These are phyloP conservation scores for Daubentonia madagascariensis DNA, from an alignment of 2,113 vertebrate genomes.

Conservation along the genomic window DNA sequence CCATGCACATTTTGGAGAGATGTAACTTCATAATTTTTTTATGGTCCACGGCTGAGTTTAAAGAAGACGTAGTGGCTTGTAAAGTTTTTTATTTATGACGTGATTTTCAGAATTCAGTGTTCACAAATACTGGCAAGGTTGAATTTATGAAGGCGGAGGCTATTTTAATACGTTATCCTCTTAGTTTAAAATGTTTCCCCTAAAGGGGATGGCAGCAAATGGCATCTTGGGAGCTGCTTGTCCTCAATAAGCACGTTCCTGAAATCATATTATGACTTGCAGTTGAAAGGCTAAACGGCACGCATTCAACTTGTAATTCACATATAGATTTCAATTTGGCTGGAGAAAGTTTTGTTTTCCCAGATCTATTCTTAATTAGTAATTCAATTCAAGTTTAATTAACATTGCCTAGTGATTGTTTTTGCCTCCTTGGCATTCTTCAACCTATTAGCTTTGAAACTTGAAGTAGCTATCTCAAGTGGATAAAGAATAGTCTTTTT, in stretches of 20 bases:
- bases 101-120: slow-evolving; percentile 66
- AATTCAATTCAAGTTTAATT: slow-evolving; percentile 40
- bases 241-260: background rate
- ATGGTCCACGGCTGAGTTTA: slow-evolving; percentile 34
- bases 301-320: slow-evolving; percentile 28
- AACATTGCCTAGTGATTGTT: slow-evolving; percentile 31
- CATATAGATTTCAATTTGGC: slow-evolving; percentile 30
- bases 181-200: slow-evolving; percentile 54
- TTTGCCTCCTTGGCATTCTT: slow-evolving; percentile 50
- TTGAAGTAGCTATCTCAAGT: background rate
- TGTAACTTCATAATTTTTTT: slow-evolving; percentile 51
- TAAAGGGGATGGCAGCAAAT: background rate
- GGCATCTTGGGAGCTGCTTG: background rate
- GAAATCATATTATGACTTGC: background rate
- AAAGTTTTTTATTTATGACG: slow-evolving; percentile 58
- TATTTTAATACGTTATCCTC: slow-evolving; percentile 55
- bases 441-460: slow-evolving; percentile 55
- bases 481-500: background rate
- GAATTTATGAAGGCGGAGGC: slow-evolving; percentile 67
- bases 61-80: slow-evolving; percentile 48
- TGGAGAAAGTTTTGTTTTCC: slow-evolving; percentile 61
- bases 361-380: slow-evolving; percentile 35
- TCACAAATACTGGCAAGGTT: slow-evolving; percentile 66
- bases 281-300: slow-evolving; percentile 2
- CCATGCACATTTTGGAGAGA: slow-evolving; percentile 50